Evolutionary conservation across 2,888 invertebrate genomes (phyloP).

Genomic region (Taenaris catops): DNA sequence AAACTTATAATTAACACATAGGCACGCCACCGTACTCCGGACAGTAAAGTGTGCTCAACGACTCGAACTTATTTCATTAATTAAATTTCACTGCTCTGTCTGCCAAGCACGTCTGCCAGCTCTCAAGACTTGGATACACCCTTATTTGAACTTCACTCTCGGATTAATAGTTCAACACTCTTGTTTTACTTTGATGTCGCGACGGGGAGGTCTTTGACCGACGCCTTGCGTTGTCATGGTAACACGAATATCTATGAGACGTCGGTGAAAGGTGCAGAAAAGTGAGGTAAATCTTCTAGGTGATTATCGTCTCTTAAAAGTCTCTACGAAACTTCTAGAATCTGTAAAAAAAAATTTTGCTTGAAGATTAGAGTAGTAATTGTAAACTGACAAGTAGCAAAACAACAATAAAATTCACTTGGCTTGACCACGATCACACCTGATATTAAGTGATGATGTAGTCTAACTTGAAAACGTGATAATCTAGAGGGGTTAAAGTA

Average conservation of each 20-base stretch:
- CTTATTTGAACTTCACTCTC: slow-evolving; percentile 44
- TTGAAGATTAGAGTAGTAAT: no score
- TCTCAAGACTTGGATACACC: slow-evolving; percentile 35
- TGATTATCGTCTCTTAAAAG: no score
- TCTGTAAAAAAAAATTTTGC: no score
- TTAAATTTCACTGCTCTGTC: slow-evolving; percentile 31
- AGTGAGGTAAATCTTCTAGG: slow-evolving; percentile 6
- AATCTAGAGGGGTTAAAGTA: no score
- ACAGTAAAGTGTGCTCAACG: slow-evolving; percentile 40
- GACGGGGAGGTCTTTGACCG: slow-evolving; percentile 68
- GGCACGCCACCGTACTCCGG: slow-evolving; percentile 25
- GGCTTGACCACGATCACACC: no score
- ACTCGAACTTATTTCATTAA: slow-evolving; percentile 43
- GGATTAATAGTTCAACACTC: slow-evolving; percentile 55
- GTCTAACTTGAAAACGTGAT: no score
- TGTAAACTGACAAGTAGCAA: no score
- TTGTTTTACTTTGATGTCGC: slow-evolving; percentile 64
- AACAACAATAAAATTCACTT: no score
- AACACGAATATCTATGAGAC: slow-evolving; percentile 51
- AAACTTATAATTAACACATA: slow-evolving; percentile 23
- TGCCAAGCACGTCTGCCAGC: slow-evolving; percentile 11
- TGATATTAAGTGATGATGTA: no score
- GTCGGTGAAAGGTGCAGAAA: slow-evolving; percentile 17
- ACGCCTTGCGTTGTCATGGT: slow-evolving; percentile 58
- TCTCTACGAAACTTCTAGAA: no score